phyloP scores from a whole-genome alignment of 2,888 invertebrate genomes.

The Malachius bipustulatus region DNA sequence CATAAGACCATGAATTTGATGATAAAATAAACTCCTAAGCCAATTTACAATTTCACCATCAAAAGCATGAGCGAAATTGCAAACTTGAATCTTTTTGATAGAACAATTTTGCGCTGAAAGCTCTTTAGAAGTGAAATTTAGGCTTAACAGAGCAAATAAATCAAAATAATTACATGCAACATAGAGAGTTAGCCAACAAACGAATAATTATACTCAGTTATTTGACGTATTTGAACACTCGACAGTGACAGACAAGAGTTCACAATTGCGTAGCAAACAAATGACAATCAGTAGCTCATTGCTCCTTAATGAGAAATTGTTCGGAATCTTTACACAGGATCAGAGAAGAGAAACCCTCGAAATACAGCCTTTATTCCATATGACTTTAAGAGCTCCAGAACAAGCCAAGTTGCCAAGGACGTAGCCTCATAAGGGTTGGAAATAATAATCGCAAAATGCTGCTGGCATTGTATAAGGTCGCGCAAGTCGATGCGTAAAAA shows the following conservation, averaged over 20 bases:
- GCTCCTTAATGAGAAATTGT: constrained; percentile 38
- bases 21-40: no score
- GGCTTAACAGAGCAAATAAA: constrained; percentile 19
- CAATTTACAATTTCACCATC: no score
- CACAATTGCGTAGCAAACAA: constrained; percentile 36
- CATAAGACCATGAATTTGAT: no score
- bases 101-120: no score
- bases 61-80: no score
- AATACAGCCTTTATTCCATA: constrained; percentile 21
- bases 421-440: constrained; percentile 14
- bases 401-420: not conserved
- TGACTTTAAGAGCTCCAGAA: constrained; percentile 15
- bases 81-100: no score
- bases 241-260: constrained; percentile 30
- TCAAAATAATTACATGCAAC: constrained; percentile 21
- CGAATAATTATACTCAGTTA: constrained; percentile 32
- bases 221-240: constrained; percentile 33
- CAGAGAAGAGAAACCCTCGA: constrained; percentile 15
- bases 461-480: no score
- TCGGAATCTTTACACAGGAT: constrained; percentile 33
- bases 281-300: constrained; percentile 37
- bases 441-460: no score
- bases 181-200: constrained; percentile 2
- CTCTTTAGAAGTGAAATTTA: no score
- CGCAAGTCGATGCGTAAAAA: no score